phyloP scores from a whole-genome alignment of 2,888 invertebrate species.

The Charanyca ferruginea region DNA sequence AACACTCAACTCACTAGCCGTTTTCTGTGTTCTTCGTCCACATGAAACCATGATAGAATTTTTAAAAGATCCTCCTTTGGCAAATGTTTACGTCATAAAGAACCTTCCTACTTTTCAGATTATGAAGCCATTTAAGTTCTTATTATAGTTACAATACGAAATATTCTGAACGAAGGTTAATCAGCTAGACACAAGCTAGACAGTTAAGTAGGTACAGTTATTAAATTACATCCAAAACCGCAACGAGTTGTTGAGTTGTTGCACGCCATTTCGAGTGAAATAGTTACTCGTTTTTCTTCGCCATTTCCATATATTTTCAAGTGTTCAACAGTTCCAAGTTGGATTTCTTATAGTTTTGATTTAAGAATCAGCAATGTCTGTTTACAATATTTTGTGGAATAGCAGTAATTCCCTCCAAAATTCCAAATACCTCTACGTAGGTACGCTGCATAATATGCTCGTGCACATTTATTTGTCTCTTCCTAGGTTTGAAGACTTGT shows the following conservation, averaged over 20 bases:
- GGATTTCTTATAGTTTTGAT: not conserved
- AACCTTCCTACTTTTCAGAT: not conserved
- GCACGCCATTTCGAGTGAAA: conserved; percentile 8
- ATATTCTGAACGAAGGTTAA: not conserved
- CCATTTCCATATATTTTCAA: not conserved
- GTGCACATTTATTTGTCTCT: no score
- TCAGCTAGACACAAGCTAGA: not conserved
- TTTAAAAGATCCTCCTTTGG: no score
- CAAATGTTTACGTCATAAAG: not conserved
- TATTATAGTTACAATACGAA: not conserved
- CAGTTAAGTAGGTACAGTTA: no score
- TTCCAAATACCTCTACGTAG: no score
- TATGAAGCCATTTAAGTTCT: not conserved
- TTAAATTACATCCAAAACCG: conserved; percentile 28
- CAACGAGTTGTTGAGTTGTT: conserved; percentile 19
- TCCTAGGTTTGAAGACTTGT: not conserved
- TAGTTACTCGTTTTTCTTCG: not conserved
- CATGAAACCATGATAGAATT: no score
- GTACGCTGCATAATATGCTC: no score
- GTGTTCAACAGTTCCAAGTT: not conserved
- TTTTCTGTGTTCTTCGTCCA: not conserved
- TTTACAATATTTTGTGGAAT: not conserved
- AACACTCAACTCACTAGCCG: not conserved
- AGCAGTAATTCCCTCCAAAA: no score
- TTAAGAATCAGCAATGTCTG: not conserved